Conservation (phyloP, 1,140 invertebrate genomes). For the Akabosia matsudoensis region DNA sequence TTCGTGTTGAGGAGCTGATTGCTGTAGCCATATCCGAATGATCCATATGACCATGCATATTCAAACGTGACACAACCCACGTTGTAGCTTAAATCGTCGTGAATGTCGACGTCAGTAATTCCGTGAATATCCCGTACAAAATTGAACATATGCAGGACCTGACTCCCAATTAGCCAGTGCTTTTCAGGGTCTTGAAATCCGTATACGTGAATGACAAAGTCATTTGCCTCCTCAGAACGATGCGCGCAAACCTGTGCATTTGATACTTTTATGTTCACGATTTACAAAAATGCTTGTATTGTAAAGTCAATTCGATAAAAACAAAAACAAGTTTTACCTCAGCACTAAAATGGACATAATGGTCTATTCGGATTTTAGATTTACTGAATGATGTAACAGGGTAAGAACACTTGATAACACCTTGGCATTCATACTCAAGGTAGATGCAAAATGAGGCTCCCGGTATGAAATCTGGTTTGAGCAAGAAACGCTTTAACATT, state of each 20-base stretch:
- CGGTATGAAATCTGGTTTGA: not conserved
- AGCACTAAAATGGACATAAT: constrained; percentile 8
- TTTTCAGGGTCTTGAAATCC: constrained; percentile 21
- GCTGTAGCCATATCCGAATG: constrained; percentile 8
- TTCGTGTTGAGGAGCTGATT: constrained; percentile 14
- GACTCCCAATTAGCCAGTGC: constrained; percentile 14
- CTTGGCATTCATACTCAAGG: constrained; percentile 18
- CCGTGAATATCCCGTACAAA: constrained; percentile 17
- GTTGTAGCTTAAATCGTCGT: not conserved
- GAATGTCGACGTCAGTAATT: not conserved
- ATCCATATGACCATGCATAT: constrained; percentile 18
- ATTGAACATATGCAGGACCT: constrained; percentile 1
- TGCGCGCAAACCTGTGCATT: not conserved
- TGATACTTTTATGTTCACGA: not conserved
- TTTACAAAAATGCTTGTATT: not conserved
- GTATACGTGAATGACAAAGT: constrained; percentile 17
- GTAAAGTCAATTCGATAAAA: too few relatives aligned
- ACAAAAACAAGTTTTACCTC: too few relatives aligned
- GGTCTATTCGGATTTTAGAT: constrained; percentile 10
- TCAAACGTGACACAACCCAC: constrained; percentile 16
- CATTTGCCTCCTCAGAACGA: not conserved
- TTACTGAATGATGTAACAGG: not conserved
- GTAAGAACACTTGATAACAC: constrained; percentile 5
- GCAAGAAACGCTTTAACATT: too few relatives aligned
- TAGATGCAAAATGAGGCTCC: constrained; percentile 9